These are phyloP conservation scores for Orientallactaga sibirica DNA, from an alignment of 2,797 vertebrate genomes.

Conservation along the genomic window DNA sequence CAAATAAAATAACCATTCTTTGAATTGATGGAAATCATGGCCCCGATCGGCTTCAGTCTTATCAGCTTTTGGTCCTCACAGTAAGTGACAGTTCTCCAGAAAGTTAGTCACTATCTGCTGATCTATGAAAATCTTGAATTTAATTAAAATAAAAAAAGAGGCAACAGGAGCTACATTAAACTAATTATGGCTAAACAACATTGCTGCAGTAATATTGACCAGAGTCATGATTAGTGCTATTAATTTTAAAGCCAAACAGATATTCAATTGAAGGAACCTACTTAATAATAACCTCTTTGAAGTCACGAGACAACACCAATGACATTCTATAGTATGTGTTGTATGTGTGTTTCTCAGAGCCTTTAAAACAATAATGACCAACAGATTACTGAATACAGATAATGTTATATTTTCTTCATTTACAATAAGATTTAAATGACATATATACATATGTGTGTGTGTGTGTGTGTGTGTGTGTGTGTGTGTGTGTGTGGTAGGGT, in stretches of 20 bases:
- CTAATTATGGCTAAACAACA: neutral
- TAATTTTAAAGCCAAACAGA: neutral
- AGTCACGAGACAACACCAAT: neutral
- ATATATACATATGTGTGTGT: neutral
- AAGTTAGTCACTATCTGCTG: neutral
- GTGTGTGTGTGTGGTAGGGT: no score
- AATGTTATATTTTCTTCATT: neutral
- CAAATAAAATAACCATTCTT: neutral
- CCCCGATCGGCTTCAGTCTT: neutral
- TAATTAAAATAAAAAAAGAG: neutral
- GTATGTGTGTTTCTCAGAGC: neutral
- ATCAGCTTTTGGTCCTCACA: neutral
- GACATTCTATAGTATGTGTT: no score
- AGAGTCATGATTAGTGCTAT: no score
- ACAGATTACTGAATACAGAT: no score
- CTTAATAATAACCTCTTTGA: neutral
- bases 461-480: no score
- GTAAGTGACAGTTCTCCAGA: neutral
- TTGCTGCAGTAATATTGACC: neutral
- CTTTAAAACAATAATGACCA: neutral
- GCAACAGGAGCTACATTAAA: neutral
- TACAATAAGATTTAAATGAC: neutral
- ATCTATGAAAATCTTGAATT: accelerated
- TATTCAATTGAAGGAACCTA: accelerated
- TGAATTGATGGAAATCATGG: neutral